Evolutionary conservation across 2,888 invertebrate genomes (phyloP), one percentile per base, ranked within the genome.

Genomic region (Andrena trimmerana): DNA sequence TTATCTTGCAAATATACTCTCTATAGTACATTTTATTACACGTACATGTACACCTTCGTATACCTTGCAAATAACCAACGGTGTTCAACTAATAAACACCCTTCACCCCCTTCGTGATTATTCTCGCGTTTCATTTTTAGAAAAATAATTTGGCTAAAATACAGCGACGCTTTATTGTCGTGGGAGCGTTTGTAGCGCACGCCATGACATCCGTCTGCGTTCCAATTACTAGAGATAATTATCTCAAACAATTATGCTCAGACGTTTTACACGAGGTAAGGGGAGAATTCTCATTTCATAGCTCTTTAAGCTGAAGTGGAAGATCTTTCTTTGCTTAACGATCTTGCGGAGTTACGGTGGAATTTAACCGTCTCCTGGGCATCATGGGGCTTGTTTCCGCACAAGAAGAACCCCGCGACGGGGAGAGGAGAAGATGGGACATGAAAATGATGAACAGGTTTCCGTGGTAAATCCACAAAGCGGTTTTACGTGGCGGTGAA

Each of bases 201-300:
- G 27, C 52, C 20, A 63, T 20, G 59, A 67, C 67, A 42, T 73
- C 63, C 70, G 66, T 48, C 68, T 20, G 13, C 10, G 29, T 59
- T 69, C 72, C 77, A 86, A 84, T 81, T 77, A 59, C 59, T 52
- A 48, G 36, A 36, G 66, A 86, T 81, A 78, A 86, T 86, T 86
- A 86, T 81, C 81, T 81, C 66, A 71, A 81, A 84, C 72, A 81
- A 84, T 86, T 86, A 81, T 67, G 50, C 72, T 54, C 48, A 59
- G 79, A 81, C 77, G 69, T 77, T 84, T 81, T 29, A 68, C 66
- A 63, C 63, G 60, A 69, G 50, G 71, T 50, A 72, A 71, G 67
- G 13, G 42, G 69, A 71, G 65, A 50, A 81, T 83, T 80, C 85
- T 83, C 76, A 33, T 86, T 84, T 84, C 84, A 48, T 79, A 84